phyloP scores from a whole-genome alignment of 2,113 vertebrate species.

The Nyctereutes procyonoides region DNA sequence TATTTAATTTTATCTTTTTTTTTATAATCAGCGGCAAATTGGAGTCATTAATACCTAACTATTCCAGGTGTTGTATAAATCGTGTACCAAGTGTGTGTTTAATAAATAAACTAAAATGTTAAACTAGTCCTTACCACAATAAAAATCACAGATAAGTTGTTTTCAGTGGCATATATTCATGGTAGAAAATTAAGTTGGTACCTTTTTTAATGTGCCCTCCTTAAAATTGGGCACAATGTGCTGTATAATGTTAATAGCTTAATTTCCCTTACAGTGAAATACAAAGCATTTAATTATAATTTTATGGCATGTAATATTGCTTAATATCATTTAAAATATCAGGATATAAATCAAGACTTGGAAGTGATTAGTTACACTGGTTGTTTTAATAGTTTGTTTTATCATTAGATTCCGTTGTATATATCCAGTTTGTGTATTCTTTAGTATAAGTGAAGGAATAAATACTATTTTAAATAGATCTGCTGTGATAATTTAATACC shows the following conservation, averaged over 20 bases:
- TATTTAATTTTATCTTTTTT: not conserved
- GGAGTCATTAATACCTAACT: not conserved
- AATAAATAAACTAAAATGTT: conserved; percentile 39
- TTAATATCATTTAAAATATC: not conserved
- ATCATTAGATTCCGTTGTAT: not conserved
- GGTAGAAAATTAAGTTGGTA: not conserved
- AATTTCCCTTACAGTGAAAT: conserved; percentile 32
- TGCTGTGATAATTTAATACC: conserved; percentile 32
- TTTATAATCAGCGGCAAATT: not conserved
- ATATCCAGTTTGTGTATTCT: not conserved
- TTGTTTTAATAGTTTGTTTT: conserved; percentile 48
- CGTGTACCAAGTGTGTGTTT: not conserved
- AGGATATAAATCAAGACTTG: conserved; percentile 40
- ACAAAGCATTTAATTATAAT: not conserved
- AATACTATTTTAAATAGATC: conserved; percentile 20
- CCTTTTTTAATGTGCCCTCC: not conserved
- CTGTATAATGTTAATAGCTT: not conserved
- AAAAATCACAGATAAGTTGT: conserved; percentile 23
- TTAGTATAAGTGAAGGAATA: conserved; percentile 36
- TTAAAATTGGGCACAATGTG: conserved; percentile 24
- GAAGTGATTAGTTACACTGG: not conserved
- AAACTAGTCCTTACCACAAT: not conserved
- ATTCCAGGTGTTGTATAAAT: not conserved
- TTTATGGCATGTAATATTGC: not conserved
- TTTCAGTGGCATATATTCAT: not conserved